phyloP scores from a whole-genome alignment of 2,888 invertebrate species.

The Cyaniris semiargus region DNA sequence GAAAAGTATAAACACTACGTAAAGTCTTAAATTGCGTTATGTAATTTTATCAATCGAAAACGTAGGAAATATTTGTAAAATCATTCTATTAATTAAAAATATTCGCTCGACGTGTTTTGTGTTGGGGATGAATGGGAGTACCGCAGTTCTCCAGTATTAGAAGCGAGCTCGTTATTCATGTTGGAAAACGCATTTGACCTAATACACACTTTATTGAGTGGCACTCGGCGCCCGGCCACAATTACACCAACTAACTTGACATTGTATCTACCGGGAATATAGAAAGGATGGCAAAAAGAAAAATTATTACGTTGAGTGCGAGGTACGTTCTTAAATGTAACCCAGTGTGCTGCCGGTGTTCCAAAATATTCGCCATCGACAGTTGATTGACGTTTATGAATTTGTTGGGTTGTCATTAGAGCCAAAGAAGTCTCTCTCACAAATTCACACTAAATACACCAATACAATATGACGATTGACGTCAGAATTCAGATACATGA shows the following conservation, averaged over 20 bases:
- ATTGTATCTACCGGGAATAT: not conserved
- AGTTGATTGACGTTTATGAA: no score
- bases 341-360: no score
- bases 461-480: no score
- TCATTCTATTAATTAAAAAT: not conserved
- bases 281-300: not conserved
- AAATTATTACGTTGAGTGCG: no score
- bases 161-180: constrained; percentile 10
- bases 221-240: constrained; percentile 6
- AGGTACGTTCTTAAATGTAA: no score
- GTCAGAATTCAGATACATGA: no score
- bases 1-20: constrained; percentile 8
- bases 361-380: no score
- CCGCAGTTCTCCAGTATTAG: not conserved
- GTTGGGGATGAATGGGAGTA: not conserved
- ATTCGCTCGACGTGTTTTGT: not conserved
- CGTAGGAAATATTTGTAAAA: not conserved
- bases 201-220: constrained; percentile 9
- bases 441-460: no score
- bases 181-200: not conserved
- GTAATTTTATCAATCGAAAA: not conserved
- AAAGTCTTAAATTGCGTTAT: not conserved
- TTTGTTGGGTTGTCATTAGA: no score
- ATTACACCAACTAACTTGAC: constrained; percentile 17
- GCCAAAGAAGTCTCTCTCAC: no score